Percentiles rank a stretch among this genome's conserved stretches.
Conservation (phyloP, 2,888 invertebrate species). For the Yponomeuta cagnagella region DNA sequence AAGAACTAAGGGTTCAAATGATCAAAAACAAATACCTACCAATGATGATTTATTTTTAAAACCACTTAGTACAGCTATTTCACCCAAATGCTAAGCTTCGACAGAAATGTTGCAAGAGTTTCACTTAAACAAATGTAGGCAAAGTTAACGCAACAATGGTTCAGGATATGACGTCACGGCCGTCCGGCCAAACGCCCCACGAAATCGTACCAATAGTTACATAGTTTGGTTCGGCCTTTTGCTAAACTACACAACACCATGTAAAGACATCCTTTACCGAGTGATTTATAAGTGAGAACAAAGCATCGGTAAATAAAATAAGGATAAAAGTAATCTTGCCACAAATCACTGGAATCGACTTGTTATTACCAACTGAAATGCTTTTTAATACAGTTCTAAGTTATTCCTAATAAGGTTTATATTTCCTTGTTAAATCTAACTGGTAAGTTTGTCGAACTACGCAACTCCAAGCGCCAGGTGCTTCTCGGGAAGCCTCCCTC, state of each 20-base stretch:
- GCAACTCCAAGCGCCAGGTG: slow-evolving; percentile 70
- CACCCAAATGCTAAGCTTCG: not conserved
- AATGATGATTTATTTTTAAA: not conserved
- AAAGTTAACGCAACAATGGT: slow-evolving; percentile 47
- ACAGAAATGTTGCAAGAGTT: slow-evolving; percentile 30
- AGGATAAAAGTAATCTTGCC: slow-evolving; percentile 50
- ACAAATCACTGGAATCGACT: slow-evolving; percentile 65
- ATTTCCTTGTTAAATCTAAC: not conserved
- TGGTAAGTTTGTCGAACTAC: slow-evolving; percentile 39
- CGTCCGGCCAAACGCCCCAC: not conserved
- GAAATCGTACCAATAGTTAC: slow-evolving; percentile 5
- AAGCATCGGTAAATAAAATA: slow-evolving; percentile 39
- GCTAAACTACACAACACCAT: slow-evolving; percentile 12
- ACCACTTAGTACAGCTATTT: not conserved
- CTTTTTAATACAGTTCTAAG: not conserved
- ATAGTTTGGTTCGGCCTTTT: not conserved
- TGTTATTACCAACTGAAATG: not conserved
- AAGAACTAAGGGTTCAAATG: too few relatives aligned
- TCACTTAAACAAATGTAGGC: slow-evolving; percentile 52
- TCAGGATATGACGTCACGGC: slow-evolving; percentile 49
- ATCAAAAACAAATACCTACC: not conserved
- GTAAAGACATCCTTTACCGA: not conserved
- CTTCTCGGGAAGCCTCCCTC: slow-evolving; percentile 60
- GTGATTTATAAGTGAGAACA: slow-evolving; percentile 31
- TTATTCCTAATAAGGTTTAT: not conserved